Base-by-base conservation (phyloP, 2,113 vertebrate species). In the Megaceryle maxima region DNA sequence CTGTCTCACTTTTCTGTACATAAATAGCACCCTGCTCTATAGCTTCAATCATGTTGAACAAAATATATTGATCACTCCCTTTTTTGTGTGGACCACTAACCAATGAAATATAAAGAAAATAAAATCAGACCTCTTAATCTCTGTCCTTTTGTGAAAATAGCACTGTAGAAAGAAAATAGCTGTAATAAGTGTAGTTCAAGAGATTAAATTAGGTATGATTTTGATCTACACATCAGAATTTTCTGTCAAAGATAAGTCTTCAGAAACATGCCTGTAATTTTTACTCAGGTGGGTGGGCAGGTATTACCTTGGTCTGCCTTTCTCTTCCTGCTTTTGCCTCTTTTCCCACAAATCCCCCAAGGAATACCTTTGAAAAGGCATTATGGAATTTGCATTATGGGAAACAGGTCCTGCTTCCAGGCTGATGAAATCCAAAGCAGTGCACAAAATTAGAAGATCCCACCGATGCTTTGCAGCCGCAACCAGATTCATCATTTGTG, bases 101-200 rank as follows among this genome's bases (percentile, higher is more conserved):
- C 77, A 75, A 79, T 90, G 69, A 90, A 92, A 92, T 50, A 11
- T 88, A 91, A 93, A 88, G 83, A 91, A 97, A 80, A 87, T 51
- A 50, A 96, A 72, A 50, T 31, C 43, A 37, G 25, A n/a, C 20
- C 20, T 76, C 50, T 68, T 44, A 81, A 51, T 50, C 79, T 43
- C 62, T 43, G 19, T 64, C 51, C 31, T 91, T 91, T 90, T 39
- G 77, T 69, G 75, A 51, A 94, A 77, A 35, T 57, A 87, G 18
- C 74, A 87, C 6, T 5, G 66, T 83, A 64, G n/a, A 87, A 92
- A 95, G 26, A 26, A 81, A 83, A 53, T 37, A 63, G 7, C 14
- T 79, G 21, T 62, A 83, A 43, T 55, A 72, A 78, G 17, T 33
- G 35, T 10, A 66, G 46, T 29, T 83, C 39, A 51, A 57, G 44